Conservation (phyloP, 53 echinoderm and acorn worm genomes). For the Crossaster papposus region DNA sequence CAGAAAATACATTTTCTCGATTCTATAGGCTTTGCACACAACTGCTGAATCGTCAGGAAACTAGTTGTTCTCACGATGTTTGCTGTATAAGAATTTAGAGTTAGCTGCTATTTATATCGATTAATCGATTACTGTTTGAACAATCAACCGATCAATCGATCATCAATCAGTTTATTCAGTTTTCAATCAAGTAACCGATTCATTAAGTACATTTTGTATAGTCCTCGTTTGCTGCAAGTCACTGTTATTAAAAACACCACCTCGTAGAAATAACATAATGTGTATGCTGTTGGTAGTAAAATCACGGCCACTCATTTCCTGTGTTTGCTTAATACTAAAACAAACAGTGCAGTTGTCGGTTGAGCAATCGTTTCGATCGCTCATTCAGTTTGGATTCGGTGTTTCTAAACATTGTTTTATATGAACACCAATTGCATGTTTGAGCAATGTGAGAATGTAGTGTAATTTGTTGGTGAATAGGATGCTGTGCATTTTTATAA, state of each 20-base stretch:
- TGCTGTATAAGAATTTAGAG: too few relatives aligned
- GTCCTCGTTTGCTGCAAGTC: neutral
- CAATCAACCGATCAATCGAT: neutral
- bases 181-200: neutral
- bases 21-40: too few relatives aligned
- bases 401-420: neutral
- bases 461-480: too few relatives aligned
- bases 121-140: too few relatives aligned
- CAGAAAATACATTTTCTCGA: too few relatives aligned
- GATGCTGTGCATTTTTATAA: too few relatives aligned
- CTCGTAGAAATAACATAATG: neutral
- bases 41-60: too few relatives aligned
- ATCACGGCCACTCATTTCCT: neutral
- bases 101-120: too few relatives aligned
- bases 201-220: neutral
- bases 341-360: neutral
- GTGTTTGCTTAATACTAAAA: neutral
- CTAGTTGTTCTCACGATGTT: too few relatives aligned
- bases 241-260: neutral
- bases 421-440: too few relatives aligned
- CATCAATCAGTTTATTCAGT: neutral
- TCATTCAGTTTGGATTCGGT: neutral
- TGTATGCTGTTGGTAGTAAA: neutral
- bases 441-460: too few relatives aligned
- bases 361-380: neutral